Percentiles rank a stretch among this genome's conserved stretches.
phyloP scores from a whole-genome alignment of 2,113 vertebrate genomes.

The Thunnus maccoyii region DNA sequence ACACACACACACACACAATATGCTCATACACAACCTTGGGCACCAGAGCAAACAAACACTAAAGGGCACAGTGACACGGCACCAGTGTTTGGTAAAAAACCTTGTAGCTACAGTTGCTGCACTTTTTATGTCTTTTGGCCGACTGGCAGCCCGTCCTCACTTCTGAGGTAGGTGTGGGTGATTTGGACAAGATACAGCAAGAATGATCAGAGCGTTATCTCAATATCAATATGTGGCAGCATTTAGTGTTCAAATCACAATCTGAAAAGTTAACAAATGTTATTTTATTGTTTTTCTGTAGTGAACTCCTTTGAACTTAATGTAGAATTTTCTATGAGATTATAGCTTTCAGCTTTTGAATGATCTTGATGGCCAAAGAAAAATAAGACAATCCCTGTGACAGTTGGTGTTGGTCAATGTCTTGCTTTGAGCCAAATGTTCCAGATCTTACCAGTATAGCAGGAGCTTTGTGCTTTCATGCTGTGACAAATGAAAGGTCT shows the following conservation, averaged over 20 bases:
- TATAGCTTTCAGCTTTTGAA: background rate
- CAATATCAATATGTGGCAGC: slow-evolving; percentile 11
- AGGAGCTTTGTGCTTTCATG: too few relatives aligned
- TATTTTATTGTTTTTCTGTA: background rate
- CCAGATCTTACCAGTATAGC: too few relatives aligned
- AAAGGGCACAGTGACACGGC: slow-evolving; percentile 23
- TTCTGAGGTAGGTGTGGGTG: slow-evolving; percentile 24
- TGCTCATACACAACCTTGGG: slow-evolving; percentile 38
- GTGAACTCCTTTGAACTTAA: background rate
- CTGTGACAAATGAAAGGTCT: too few relatives aligned
- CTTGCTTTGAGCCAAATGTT: background rate
- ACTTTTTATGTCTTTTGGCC: slow-evolving; percentile 32
- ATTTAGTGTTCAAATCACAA: background rate
- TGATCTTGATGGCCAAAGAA: background rate
- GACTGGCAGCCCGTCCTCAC: slow-evolving; percentile 38
- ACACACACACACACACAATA: background rate
- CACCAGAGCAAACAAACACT: slow-evolving; percentile 37
- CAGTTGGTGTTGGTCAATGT: too few relatives aligned
- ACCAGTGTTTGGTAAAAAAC: slow-evolving; percentile 42
- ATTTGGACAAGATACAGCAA: slow-evolving; percentile 21
- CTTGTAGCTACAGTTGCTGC: slow-evolving; percentile 13
- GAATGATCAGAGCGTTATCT: slow-evolving; percentile 14
- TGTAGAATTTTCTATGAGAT: background rate
- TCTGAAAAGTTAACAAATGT: background rate
- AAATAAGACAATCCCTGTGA: background rate